Conservation (phyloP, 2,113 vertebrate genomes). For the Paramisgurnus dabryanus region DNA sequence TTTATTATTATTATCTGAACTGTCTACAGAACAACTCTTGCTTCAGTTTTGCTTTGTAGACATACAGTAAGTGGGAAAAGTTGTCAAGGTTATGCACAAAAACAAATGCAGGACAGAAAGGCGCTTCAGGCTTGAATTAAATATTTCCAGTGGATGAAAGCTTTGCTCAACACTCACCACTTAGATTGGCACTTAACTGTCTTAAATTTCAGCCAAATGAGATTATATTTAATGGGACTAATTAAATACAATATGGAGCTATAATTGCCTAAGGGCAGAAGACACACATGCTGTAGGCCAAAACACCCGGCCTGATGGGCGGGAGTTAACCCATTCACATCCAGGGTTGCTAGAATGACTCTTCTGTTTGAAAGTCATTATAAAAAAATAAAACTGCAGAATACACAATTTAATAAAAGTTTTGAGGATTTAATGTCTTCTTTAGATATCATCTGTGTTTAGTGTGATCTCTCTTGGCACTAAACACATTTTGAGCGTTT, state of each 20-base stretch:
- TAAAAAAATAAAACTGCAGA: neutral
- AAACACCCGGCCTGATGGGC: constrained; percentile 31
- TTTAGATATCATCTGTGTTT: too few species aligned
- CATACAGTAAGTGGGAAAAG: neutral
- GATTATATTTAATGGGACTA: constrained; percentile 75
- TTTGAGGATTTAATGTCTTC: too few species aligned
- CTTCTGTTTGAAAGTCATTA: neutral
- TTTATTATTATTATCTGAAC: neutral
- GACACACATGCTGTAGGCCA: constrained; percentile 39
- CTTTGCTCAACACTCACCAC: constrained; percentile 64
- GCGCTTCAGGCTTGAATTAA: constrained; percentile 67
- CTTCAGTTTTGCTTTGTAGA: constrained; percentile 25
- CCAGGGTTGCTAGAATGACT: neutral
- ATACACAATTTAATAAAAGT: too few species aligned
- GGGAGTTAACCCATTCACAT: constrained; percentile 5
- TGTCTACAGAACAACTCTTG: neutral
- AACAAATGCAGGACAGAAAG: constrained; percentile 62
- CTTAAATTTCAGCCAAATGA: constrained; percentile 74
- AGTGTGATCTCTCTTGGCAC: too few species aligned
- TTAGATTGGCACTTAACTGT: constrained; percentile 74
- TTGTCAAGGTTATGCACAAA: constrained; percentile 63
- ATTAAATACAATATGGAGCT: constrained; percentile 68
- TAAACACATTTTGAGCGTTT: too few species aligned
- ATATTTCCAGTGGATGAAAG: constrained; percentile 61
- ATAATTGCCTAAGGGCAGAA: constrained; percentile 32